Evolutionary conservation across 2,113 vertebrate genomes (phyloP).

Genomic region (Polypterus senegalus): DNA sequence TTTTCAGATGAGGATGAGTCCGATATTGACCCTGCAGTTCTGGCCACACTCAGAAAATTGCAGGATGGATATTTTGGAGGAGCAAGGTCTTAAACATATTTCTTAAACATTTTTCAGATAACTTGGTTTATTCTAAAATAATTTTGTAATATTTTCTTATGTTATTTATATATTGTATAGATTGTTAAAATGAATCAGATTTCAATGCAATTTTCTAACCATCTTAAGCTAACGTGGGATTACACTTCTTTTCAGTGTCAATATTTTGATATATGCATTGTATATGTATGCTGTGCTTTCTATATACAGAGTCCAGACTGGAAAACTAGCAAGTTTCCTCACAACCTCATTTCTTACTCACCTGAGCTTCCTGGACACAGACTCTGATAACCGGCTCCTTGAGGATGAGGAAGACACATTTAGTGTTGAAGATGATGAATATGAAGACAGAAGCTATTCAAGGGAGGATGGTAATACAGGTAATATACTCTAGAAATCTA

Average conservation of each 20-base stretch:
- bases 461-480: constrained; percentile 45
- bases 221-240: too few species aligned
- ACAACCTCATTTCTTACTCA: constrained; percentile 87
- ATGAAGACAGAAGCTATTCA: constrained; percentile 42
- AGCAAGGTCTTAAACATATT: constrained; percentile 58
- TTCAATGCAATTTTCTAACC: too few species aligned
- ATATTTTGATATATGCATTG: background rate
- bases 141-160: too few species aligned
- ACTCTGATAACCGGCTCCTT: constrained; percentile 63
- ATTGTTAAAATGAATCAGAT: too few species aligned
- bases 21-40: constrained; percentile 75
- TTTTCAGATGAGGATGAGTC: constrained; percentile 74
- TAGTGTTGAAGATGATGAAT: constrained; percentile 55
- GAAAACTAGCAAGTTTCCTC: constrained; percentile 76
- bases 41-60: constrained; percentile 81
- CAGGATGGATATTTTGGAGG: constrained; percentile 94
- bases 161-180: too few species aligned
- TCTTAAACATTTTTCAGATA: too few species aligned
- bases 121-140: too few species aligned
- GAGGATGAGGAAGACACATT: constrained; percentile 49
- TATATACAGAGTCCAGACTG: constrained; percentile 72
- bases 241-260: too few species aligned
- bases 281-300: background rate
- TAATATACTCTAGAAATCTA: constrained; percentile 18
- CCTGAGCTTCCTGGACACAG: constrained; percentile 85